phyloP scores from a whole-genome alignment of 2,888 invertebrate genomes.

The Meandrusa payeni region DNA sequence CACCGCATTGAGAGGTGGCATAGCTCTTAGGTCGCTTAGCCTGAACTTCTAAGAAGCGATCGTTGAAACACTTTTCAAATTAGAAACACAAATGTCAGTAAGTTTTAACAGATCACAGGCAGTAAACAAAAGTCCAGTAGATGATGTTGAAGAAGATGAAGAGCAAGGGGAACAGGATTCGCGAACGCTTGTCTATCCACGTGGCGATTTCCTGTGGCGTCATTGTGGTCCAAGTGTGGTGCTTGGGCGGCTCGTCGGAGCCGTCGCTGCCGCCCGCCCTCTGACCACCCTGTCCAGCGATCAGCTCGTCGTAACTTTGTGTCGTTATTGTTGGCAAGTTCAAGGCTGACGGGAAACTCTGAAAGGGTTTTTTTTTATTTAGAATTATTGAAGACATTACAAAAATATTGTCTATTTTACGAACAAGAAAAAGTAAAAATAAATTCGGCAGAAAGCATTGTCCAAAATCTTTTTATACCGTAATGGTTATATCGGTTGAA shows the following conservation, averaged over 20 bases:
- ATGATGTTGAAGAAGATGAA: conserved; percentile 90
- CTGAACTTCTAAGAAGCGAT: no score
- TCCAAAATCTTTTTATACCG: no score
- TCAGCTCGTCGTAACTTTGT: conserved; percentile 83
- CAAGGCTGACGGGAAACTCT: conserved; percentile 84
- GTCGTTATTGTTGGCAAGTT: conserved; percentile 86
- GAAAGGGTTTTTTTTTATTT: no score
- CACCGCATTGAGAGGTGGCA: no score
- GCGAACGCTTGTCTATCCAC: conserved; percentile 91
- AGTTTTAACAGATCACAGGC: conserved; percentile 46
- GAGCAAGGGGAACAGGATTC: conserved; percentile 87
- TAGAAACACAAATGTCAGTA: conserved; percentile 4
- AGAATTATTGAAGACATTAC: no score
- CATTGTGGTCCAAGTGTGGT: conserved; percentile 87
- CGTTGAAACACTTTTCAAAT: no score
- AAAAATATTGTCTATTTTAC: no score
- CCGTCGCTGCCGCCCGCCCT: conserved; percentile 55
- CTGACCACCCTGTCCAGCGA: conserved; percentile 43
- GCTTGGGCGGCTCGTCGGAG: conserved; percentile 61
- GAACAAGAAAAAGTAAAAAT: no score
- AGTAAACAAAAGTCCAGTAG: conserved; percentile 89
- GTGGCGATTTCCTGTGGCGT: conserved; percentile 93
- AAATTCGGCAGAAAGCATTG: no score
- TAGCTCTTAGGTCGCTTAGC: no score
- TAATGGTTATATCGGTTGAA: no score